Percentiles rank a stretch among this genome's conserved stretches.
Evolutionary conservation across 1,140 invertebrate genomes (phyloP).

Genomic region (Panagrolaimus sp.): DNA sequence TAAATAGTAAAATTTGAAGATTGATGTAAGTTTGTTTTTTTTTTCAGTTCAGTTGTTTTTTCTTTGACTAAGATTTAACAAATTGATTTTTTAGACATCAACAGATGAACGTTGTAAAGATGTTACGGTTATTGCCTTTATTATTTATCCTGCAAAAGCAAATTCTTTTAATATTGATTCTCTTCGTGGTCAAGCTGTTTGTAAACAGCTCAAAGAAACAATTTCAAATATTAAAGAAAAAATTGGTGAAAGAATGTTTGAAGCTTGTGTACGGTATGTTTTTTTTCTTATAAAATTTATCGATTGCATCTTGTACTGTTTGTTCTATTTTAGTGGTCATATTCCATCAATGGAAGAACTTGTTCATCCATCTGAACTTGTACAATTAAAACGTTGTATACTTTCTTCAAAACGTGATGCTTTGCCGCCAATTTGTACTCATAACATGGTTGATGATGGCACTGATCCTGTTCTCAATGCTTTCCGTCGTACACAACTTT

Average conservation of each 20-base stretch:
- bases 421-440: conserved; percentile 92
- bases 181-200: conserved; percentile 87
- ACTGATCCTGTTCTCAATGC: conserved; percentile 69
- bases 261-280: conserved; percentile 74
- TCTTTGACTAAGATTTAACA: background rate
- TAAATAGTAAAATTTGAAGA: too few relatives aligned
- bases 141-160: conserved; percentile 93
- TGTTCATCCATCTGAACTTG: conserved; percentile 83
- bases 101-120: conserved; percentile 48
- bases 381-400: conserved; percentile 92
- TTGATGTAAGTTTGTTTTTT: background rate
- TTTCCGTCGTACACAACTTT: conserved; percentile 83
- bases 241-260: conserved; percentile 89
- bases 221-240: conserved; percentile 85
- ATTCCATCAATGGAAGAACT: conserved; percentile 78
- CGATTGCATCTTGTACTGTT: background rate
- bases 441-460: conserved; percentile 91
- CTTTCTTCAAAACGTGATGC: conserved; percentile 78
- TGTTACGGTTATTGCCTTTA: conserved; percentile 89
- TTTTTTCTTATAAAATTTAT: conserved; percentile 6
- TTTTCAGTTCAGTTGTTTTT: background rate
- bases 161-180: conserved; percentile 99
- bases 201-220: conserved; percentile 91
- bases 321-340: conserved; percentile 68
- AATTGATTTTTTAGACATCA: conserved; percentile 15